Conservation (phyloP, 2,888 invertebrate genomes). For the Copidosoma aretas region DNA sequence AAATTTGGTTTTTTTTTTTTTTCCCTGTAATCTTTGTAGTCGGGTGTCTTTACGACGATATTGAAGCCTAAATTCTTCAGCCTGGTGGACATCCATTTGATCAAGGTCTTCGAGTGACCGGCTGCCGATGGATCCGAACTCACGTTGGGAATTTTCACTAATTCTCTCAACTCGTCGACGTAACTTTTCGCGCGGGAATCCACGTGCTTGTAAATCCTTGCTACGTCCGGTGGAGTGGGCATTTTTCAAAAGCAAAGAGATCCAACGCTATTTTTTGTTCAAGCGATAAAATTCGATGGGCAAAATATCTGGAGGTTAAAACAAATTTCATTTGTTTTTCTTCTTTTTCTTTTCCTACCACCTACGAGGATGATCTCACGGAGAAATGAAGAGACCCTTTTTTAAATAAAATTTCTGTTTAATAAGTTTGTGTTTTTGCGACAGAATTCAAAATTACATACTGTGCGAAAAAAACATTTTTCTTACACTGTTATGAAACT, state of each 20-base stretch:
- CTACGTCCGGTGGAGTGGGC: slow-evolving; percentile 57
- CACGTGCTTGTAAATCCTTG: slow-evolving; percentile 60
- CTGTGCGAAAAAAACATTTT: too few species aligned
- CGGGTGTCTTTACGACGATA: slow-evolving; percentile 45
- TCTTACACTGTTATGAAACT: too few species aligned
- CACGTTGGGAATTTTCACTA: slow-evolving; percentile 59
- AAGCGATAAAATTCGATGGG: background rate
- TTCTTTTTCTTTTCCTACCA: background rate
- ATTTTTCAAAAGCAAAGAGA: slow-evolving; percentile 31
- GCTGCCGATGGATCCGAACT: slow-evolving; percentile 55
- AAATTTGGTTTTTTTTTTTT: background rate
- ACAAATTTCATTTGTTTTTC: background rate
- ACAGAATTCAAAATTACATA: background rate
- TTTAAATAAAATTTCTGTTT: background rate
- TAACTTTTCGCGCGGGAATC: slow-evolving; percentile 56
- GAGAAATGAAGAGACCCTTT: background rate
- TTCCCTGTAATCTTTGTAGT: slow-evolving; percentile 26
- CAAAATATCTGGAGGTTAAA: background rate
- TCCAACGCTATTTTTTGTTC: background rate
- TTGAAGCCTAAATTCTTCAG: slow-evolving; percentile 58
- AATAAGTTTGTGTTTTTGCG: background rate
- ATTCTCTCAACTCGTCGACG: slow-evolving; percentile 55
- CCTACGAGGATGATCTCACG: background rate
- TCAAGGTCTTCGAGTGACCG: slow-evolving; percentile 54
- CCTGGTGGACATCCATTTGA: slow-evolving; percentile 59